Conservation (phyloP, 2,113 vertebrate species). For the Dendrocopos noguchii region DNA sequence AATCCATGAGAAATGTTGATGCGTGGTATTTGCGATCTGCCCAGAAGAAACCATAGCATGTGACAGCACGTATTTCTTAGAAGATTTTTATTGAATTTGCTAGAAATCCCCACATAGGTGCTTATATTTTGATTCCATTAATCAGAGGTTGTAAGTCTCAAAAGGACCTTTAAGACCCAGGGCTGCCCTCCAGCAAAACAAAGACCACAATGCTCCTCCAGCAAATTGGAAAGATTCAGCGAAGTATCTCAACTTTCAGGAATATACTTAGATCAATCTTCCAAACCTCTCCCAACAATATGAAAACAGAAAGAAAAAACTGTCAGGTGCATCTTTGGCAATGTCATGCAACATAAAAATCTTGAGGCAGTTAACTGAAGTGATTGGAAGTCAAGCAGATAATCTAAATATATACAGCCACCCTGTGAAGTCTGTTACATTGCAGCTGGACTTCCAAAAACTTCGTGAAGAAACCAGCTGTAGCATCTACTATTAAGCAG, state of each 20-base stretch:
- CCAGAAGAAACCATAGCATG: slow-evolving; percentile 24
- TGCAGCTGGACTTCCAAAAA: background rate
- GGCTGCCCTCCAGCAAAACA: slow-evolving; percentile 20
- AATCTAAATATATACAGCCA: slow-evolving; percentile 1
- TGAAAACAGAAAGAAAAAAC: slow-evolving; percentile 32
- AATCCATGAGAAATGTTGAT: slow-evolving; percentile 12
- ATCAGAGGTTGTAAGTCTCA: slow-evolving; percentile 39
- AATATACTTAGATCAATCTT: slow-evolving; percentile 32
- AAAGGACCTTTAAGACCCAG: slow-evolving; percentile 1
- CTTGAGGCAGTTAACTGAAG: background rate
- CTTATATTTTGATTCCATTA: background rate
- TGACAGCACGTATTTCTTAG: slow-evolving; percentile 30
- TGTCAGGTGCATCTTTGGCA: slow-evolving; percentile 52
- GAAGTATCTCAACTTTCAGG: slow-evolving; percentile 11
- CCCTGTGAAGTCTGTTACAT: background rate
- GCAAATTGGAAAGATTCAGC: slow-evolving; percentile 14
- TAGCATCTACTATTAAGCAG: background rate
- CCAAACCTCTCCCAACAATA: slow-evolving; percentile 31
- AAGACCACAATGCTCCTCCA: background rate
- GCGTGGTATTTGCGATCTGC: slow-evolving; percentile 4
- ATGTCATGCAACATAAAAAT: slow-evolving; percentile 19
- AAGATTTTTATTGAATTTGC: background rate
- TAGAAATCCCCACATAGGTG: slow-evolving; percentile 2
- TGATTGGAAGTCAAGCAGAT: slow-evolving; percentile 26
- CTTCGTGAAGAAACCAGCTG: background rate